Evolutionary conservation across 2,113 vertebrate genomes (phyloP).

Genomic region (Sigmodon hispidus): DNA sequence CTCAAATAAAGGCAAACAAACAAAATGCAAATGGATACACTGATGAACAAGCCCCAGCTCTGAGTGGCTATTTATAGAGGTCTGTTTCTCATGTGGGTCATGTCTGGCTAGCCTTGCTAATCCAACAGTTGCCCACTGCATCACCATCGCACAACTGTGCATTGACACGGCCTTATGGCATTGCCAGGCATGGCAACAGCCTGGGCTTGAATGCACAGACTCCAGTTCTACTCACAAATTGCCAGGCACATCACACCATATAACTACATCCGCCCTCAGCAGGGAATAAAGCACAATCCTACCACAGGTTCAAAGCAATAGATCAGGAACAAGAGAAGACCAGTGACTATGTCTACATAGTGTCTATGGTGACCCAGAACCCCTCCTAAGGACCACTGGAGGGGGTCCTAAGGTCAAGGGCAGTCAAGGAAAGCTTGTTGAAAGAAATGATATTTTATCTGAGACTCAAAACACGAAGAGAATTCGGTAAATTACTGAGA

Average conservation of each 20-base stretch:
- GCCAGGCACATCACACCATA: not conserved
- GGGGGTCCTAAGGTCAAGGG: not conserved
- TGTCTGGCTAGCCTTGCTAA: not conserved
- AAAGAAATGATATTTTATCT: not conserved
- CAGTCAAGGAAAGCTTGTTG: not conserved
- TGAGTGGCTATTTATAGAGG: not conserved
- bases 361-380: not conserved
- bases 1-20: not conserved
- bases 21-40: not conserved
- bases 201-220: not conserved
- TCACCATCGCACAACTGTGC: not conserved
- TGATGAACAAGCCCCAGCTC: not conserved
- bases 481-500: not conserved
- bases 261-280: not conserved
- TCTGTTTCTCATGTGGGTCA: not conserved
- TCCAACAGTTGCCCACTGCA: not conserved
- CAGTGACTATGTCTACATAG: too few species aligned
- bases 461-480: not conserved
- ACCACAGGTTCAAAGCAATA: not conserved
- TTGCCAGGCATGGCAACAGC: not conserved
- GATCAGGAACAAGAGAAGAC: not conserved
- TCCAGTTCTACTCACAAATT: not conserved
- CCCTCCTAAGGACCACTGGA: fast-evolving
- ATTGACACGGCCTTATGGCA: not conserved
- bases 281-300: not conserved